phyloP scores from a whole-genome alignment of 2,113 vertebrate genomes.

The Grammomys dolichurus region DNA sequence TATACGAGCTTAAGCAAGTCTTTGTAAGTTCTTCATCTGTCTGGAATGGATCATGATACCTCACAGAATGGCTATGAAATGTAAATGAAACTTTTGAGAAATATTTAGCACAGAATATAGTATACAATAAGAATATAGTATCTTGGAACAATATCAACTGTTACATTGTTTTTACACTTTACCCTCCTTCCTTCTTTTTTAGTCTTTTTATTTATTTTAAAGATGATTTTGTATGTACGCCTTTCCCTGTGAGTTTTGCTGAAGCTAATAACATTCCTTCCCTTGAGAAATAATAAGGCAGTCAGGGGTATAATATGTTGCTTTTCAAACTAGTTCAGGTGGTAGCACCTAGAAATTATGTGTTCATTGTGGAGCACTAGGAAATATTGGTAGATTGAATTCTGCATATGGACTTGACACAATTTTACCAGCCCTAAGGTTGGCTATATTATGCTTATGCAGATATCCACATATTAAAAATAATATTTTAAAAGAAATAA shows the following conservation, averaged over 20 bases:
- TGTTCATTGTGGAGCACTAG: constrained; percentile 56
- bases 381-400: constrained; percentile 72
- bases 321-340: constrained; percentile 71
- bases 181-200: constrained; percentile 41
- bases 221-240: constrained; percentile 68
- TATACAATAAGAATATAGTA: not conserved
- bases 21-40: not conserved
- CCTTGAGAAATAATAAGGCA: constrained; percentile 66
- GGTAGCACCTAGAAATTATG: constrained; percentile 66
- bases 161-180: constrained; percentile 50
- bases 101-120: constrained; percentile 23
- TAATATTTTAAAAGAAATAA: constrained; percentile 65
- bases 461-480: constrained; percentile 40
- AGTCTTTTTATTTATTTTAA: constrained; percentile 53
- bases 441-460: constrained; percentile 47
- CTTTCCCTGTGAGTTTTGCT: constrained; percentile 67
- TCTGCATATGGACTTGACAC: constrained; percentile 46
- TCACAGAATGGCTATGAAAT: constrained; percentile 19
- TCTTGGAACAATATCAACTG: constrained; percentile 37
- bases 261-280: constrained; percentile 64
- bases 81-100: constrained; percentile 57
- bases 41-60: not conserved
- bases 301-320: constrained; percentile 55
- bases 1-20: constrained; percentile 14
- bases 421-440: constrained; percentile 60